Conservation (phyloP, 2,797 vertebrate genomes). For the Alosa sapidissima region DNA sequence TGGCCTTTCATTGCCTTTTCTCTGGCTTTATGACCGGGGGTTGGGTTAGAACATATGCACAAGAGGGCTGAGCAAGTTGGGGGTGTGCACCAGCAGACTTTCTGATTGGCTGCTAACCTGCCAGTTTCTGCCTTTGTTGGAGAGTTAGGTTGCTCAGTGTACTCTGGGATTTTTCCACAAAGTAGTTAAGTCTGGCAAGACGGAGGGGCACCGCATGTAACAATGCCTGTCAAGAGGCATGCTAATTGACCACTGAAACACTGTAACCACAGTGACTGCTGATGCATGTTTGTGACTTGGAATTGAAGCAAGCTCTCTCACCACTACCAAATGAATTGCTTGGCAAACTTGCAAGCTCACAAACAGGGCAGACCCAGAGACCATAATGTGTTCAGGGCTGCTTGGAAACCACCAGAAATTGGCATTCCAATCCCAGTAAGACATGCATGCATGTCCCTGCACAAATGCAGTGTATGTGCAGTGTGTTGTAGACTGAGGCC, state of each 20-base stretch:
- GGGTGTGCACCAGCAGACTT: constrained; percentile 28
- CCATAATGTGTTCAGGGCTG: neutral
- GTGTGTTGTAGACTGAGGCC: neutral
- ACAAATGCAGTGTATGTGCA: neutral
- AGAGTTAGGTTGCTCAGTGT: constrained; percentile 5
- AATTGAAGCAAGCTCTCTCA: neutral
- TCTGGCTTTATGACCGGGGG: neutral
- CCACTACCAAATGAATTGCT: neutral
- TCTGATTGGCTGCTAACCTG: constrained; percentile 39
- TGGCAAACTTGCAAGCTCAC: neutral
- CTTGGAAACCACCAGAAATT: neutral
- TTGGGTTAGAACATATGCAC: neutral
- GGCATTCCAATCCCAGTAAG: neutral
- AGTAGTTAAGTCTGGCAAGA: neutral
- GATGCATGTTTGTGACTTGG: neutral
- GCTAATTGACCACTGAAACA: neutral
- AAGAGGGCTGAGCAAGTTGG: neutral
- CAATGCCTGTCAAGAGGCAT: neutral
- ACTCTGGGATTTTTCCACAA: constrained; percentile 23
- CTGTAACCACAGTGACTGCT: neutral
- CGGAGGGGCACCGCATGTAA: neutral
- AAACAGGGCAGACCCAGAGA: neutral
- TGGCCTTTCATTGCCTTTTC: neutral
- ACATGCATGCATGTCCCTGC: neutral
- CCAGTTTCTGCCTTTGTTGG: neutral